Conservation (phyloP, 2,888 invertebrate species). For the Fragum whitleyi region DNA sequence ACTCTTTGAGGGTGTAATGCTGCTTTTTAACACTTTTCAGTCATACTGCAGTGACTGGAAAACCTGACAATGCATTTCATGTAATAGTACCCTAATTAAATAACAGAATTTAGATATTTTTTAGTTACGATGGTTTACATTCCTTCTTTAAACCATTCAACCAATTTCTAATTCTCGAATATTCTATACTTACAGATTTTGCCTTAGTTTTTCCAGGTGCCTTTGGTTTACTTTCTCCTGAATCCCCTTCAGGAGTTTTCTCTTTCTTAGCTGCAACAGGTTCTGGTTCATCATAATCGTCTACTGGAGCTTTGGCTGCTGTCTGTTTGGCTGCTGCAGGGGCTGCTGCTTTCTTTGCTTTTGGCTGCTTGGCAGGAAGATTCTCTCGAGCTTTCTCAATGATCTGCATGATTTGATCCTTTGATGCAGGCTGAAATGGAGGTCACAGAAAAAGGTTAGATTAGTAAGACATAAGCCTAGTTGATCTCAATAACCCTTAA, state of each 20-base stretch:
- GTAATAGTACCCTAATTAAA: too few species aligned
- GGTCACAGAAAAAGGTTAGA: neutral
- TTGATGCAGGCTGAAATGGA: conserved; percentile 85
- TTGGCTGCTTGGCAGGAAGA: conserved; percentile 90
- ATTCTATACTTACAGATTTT: conserved; percentile 67
- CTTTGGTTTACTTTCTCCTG: conserved; percentile 45
- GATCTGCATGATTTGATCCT: conserved; percentile 89
- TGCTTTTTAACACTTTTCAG: too few species aligned
- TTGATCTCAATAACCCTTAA: too few species aligned
- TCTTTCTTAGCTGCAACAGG: conserved; percentile 66
- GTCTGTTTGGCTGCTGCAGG: conserved; percentile 57
- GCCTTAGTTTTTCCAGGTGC: conserved; percentile 65
- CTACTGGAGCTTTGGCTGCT: conserved; percentile 43
- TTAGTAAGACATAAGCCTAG: too few species aligned
- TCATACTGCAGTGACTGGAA: too few species aligned
- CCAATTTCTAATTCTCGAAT: too few species aligned
- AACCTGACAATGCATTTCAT: too few species aligned
- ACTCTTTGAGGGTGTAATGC: too few species aligned
- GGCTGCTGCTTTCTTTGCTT: conserved; percentile 69
- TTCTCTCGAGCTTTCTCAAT: conserved; percentile 94
- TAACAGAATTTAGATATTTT: too few species aligned
- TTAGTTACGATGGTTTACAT: too few species aligned
- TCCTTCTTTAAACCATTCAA: too few species aligned
- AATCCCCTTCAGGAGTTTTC: conserved; percentile 66
- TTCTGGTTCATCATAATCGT: conserved; percentile 69